Conservation (phyloP, 2,113 vertebrate genomes). For the Sebastes fasciatus region DNA sequence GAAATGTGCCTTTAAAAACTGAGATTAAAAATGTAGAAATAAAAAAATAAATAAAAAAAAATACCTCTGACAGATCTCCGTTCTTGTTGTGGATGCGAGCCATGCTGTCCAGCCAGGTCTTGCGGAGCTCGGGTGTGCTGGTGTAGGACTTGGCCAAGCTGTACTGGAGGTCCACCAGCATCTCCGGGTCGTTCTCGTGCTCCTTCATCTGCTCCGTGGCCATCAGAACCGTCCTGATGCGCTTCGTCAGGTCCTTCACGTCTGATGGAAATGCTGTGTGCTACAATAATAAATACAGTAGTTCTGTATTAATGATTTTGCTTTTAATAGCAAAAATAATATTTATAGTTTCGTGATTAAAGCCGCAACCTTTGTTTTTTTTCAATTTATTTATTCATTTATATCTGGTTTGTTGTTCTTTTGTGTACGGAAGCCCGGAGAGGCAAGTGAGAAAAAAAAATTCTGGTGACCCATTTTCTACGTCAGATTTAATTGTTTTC, state of each 20-base stretch:
- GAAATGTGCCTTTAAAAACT: not conserved
- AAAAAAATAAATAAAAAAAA: not conserved
- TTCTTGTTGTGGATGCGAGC: slow-evolving; percentile 97
- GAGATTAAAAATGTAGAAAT: not conserved
- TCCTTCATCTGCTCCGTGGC: slow-evolving; percentile 99
- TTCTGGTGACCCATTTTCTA: not conserved
- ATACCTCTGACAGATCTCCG: slow-evolving; percentile 95
- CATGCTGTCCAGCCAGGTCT: slow-evolving; percentile 99
- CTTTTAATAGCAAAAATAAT: not conserved
- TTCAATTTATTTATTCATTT: not conserved
- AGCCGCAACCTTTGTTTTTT: not conserved
- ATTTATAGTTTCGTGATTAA: not conserved
- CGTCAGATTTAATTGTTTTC: too few relatives aligned
- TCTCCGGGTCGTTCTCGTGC: slow-evolving; percentile 96
- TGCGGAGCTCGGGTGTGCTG: slow-evolving; percentile 96
- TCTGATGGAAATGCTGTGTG: slow-evolving; percentile 95
- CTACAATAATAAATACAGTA: slow-evolving; percentile 68
- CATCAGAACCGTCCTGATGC: slow-evolving; percentile 97
- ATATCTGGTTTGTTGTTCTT: not conserved
- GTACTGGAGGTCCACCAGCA: slow-evolving; percentile 99
- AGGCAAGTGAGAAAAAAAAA: too few relatives aligned
- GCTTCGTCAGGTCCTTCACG: slow-evolving; percentile 97
- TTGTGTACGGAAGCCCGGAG: not conserved
- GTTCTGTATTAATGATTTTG: not conserved
- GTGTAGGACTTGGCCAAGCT: slow-evolving; percentile 98